Base-by-base conservation (phyloP, 2,888 invertebrate genomes). In the Apamea epomidion region DNA sequence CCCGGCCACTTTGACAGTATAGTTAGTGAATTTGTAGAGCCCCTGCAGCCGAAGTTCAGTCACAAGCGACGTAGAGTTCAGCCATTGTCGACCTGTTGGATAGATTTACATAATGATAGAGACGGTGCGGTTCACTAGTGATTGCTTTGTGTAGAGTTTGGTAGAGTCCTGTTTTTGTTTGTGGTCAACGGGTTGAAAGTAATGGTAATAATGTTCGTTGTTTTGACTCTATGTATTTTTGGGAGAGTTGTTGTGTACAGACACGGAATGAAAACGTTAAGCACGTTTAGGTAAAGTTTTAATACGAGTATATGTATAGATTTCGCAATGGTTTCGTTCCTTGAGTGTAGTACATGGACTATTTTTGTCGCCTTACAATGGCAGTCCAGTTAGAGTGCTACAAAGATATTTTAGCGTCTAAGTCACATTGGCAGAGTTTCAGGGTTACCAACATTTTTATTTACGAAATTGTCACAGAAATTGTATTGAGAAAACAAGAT, bases 1-100 rank as follows among this genome's bases (percentile, higher is more conserved):
- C 2, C 99, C 99, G 87, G 98, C 97, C 29, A 99, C 98, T 94
- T 98, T 98, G 89, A 99, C 97, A 54, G 98, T 99, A 94, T 99
- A 99, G 97, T 99, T 99, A 54, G 98, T 98, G 92, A 98, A 99
- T 93, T 98, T 98, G 91, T 98, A 97, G 81, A 99, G 95, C 5
- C 98, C 98, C 94, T 98, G 98, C 76, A 99, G 95, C 89, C 98
- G 98, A 16, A 98, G 97, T 93, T 98, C 98, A 74, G 98, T 97
- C 91, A 98, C 98, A 25, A 98, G 97, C 8, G 98, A 98, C 7
- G 97, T 97, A 45, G 95, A 93, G 88, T 97, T 97, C 84, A 94
- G 87, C 96, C 97, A 96, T 75, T 94, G 95, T 80, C 97, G 95
- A 93, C 97, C 97, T 97, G 91, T 70, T 82, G 74, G 87, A 87